Percentiles rank a stretch among this genome's conserved stretches.
Evolutionary conservation across 2,888 invertebrate genomes (phyloP).

Genomic region (Ethmia dodecea): DNA sequence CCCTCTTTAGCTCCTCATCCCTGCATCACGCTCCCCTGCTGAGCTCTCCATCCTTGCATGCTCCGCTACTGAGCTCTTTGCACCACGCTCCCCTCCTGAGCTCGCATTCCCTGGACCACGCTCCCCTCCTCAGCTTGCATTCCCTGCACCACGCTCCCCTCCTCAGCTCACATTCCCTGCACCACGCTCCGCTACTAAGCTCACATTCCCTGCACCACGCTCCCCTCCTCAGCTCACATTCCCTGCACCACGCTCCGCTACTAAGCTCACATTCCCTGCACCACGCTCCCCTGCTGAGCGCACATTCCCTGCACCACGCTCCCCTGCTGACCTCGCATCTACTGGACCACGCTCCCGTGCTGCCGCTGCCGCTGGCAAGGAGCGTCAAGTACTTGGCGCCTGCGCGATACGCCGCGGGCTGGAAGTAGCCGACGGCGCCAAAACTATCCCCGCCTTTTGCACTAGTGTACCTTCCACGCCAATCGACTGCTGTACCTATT

Average conservation of each 20-base stretch:
- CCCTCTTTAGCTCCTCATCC: constrained; percentile 12
- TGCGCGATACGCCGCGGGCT: constrained; percentile 24
- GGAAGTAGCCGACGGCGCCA: too few relatives aligned
- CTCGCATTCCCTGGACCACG: constrained; percentile 13
- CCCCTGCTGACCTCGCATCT: constrained; percentile 14
- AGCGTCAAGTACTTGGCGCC: constrained; percentile 12
- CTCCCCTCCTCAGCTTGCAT: constrained; percentile 19
- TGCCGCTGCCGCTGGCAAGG: constrained; percentile 12
- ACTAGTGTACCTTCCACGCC: too few relatives aligned
- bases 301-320: constrained; percentile 15
- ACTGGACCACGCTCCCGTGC: constrained; percentile 11
- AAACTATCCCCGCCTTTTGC: too few relatives aligned
- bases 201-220: constrained; percentile 14
- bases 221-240: constrained; percentile 10
- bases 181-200: constrained; percentile 10
- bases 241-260: constrained; percentile 15
- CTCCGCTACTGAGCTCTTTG: constrained; percentile 7
- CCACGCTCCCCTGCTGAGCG: constrained; percentile 12
- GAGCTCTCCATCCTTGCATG: constrained; percentile 12
- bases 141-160: constrained; percentile 15
- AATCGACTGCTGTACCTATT: too few relatives aligned
- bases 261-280: constrained; percentile 14
- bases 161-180: constrained; percentile 12
- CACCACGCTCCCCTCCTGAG: constrained; percentile 18
- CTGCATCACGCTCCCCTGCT: constrained; percentile 11